Percentiles rank a stretch among this genome's conserved stretches.
Conservation (phyloP, 2,797 vertebrate species). For the Sebastes oblongus region DNA sequence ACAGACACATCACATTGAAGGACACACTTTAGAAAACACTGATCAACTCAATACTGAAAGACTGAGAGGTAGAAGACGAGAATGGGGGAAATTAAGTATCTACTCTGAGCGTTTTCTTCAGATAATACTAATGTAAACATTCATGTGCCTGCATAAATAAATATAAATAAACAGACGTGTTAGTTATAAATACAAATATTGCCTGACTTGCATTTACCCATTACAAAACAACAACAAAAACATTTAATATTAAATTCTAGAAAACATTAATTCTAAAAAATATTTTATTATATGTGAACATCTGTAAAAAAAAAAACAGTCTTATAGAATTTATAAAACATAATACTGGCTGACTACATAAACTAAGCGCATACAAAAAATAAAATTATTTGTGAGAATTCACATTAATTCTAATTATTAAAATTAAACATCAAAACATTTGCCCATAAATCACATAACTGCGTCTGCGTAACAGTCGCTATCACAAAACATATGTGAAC, state of each 20-base stretch:
- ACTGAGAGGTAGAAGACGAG: conserved; percentile 5
- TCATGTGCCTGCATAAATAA: background rate
- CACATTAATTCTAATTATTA: conserved; percentile 4
- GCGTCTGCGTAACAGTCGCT: background rate
- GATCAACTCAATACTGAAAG: conserved; percentile 24
- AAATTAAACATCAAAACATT: conserved; percentile 14
- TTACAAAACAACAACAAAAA: conserved; percentile 1
- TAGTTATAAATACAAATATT: background rate
- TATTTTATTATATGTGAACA: background rate
- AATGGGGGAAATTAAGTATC: background rate
- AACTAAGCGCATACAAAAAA: background rate
- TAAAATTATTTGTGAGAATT: background rate
- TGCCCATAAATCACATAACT: background rate
- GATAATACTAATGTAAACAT: background rate
- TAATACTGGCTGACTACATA: background rate
- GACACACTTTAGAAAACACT: conserved; percentile 52
- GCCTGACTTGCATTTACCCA: background rate
- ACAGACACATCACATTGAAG: conserved; percentile 50
- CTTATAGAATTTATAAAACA: background rate
- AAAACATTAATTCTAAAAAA: background rate
- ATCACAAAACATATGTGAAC: conserved; percentile 45
- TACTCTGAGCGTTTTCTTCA: background rate
- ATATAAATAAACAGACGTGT: background rate
- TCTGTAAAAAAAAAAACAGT: background rate
- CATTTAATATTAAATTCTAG: background rate